Evolutionary conservation across 2,797 vertebrate species (phyloP).

Genomic region (Coreius guichenoti): DNA sequence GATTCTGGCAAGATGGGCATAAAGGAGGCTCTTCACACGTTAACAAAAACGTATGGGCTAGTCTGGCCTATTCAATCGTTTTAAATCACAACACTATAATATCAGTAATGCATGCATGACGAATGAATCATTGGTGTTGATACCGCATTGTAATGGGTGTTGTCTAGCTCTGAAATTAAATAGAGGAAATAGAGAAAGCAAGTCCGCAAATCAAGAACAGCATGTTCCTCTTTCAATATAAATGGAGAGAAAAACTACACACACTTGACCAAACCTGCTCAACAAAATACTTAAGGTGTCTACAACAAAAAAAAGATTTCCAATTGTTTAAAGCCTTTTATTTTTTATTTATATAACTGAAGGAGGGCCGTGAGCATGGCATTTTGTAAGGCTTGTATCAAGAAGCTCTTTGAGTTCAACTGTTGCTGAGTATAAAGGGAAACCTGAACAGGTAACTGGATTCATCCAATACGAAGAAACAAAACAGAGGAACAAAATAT

Average conservation of each 20-base stretch:
- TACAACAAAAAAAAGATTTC: not conserved
- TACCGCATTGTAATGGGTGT: not conserved
- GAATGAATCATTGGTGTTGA: conserved; percentile 20
- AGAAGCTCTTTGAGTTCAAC: not conserved
- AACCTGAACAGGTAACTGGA: not conserved
- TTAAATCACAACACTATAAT: not conserved
- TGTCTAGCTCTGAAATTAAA: conserved; percentile 16
- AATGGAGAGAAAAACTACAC: not conserved
- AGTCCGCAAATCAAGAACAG: not conserved
- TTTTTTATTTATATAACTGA: not conserved
- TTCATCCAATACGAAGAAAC: not conserved
- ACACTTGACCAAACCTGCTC: not conserved
- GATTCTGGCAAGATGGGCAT: too few species aligned
- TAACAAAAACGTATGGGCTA: not conserved
- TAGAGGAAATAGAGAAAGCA: conserved; percentile 11
- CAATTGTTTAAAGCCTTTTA: not conserved
- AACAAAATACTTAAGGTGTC: not conserved
- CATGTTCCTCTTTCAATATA: conserved; percentile 13
- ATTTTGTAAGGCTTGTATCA: not conserved
- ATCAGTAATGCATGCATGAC: not conserved
- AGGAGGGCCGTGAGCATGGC: not conserved
- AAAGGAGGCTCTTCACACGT: not conserved
- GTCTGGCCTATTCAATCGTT: not conserved
- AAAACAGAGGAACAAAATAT: not conserved
- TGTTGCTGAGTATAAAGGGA: not conserved